Base-by-base conservation (phyloP, 1,140 invertebrate species). In the Onthophagus taurus region DNA sequence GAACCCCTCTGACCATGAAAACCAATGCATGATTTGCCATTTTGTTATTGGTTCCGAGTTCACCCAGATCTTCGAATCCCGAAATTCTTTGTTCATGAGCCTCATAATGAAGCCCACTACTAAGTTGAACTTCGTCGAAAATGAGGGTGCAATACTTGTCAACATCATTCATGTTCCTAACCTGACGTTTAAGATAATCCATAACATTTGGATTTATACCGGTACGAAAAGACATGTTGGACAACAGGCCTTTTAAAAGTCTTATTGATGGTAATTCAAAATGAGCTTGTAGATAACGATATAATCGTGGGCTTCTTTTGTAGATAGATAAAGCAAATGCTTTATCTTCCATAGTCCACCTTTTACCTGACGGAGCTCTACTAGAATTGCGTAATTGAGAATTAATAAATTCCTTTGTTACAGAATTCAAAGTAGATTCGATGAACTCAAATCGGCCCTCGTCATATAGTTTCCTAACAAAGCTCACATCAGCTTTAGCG, bases 221-320 rank as follows among this genome's bases (percentile, higher is more conserved):
- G 24, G 20, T 13, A 29, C 30, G 8, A 26, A 50, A 47, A 24
- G 35, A 36, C 21, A 51, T 38, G 9, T 39, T 44, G 11, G 39
- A 31, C 23, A 51, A 31, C 16, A 47, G 18, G 8, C 2, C 2
- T 31, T 44, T 48, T 18, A 51, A 37, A 31, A 31, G 48, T 41
- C 36, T 42, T 26, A 31, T 13, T 12, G 49, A 47, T n/a, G 49
- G 39, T 13, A 50, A 43, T 7, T 31, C 23, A 50, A 50, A 50
- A 44, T 17, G 37, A 17, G 8, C 20, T 16, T 29, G 18, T 21
- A 37, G 21, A 37, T 44, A 47, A 12, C 45, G 33, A 44, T 48
- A 51, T 20, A 44, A 35, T 20, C 35, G 23, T 13, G 46, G 42
- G 33, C 45, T 45, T 44, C 30, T 18, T 37, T 50, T 47, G 24